phyloP scores from a whole-genome alignment of 2,113 vertebrate species.

The Brevimyrus niger region DNA sequence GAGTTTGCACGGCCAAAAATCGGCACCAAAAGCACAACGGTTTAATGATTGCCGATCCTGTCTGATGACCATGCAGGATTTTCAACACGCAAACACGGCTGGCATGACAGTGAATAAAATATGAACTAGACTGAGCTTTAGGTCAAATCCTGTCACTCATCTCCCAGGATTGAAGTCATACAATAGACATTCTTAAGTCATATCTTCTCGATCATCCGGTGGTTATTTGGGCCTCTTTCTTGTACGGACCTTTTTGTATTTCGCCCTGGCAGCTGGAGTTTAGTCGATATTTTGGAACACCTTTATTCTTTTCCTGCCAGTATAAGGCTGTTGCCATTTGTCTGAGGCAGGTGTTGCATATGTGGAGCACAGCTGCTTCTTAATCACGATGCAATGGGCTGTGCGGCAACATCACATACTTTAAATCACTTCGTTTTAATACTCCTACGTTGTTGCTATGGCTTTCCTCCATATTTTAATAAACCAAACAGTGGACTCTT shows the following conservation, averaged over 20 bases:
- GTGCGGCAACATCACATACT: slow-evolving; percentile 27
- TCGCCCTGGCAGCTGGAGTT: slow-evolving; percentile 42
- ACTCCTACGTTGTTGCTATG: slow-evolving; percentile 25
- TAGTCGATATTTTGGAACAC: slow-evolving; percentile 35
- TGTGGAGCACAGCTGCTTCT: slow-evolving; percentile 35
- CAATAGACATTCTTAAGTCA: slow-evolving; percentile 56
- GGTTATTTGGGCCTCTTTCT: slow-evolving; percentile 51
- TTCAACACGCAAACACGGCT: slow-evolving; percentile 51
- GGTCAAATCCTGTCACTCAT: slow-evolving; percentile 60
- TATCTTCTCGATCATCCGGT: slow-evolving; percentile 52
- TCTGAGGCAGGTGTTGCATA: slow-evolving; percentile 23
- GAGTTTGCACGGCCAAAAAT: slow-evolving; percentile 86
- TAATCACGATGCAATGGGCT: slow-evolving; percentile 37
- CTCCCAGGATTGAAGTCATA: slow-evolving; percentile 65
- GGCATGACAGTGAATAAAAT: slow-evolving; percentile 32
- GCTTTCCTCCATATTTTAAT: neutral
- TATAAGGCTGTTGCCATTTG: slow-evolving; percentile 18
- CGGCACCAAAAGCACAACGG: slow-evolving; percentile 80
- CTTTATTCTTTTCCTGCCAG: slow-evolving; percentile 20
- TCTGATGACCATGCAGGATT: slow-evolving; percentile 58
- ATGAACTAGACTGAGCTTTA: slow-evolving; percentile 48
- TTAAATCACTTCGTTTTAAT: slow-evolving; percentile 31
- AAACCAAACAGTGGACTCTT: neutral
- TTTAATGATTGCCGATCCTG: slow-evolving; percentile 73
- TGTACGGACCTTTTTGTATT: slow-evolving; percentile 46